Evolutionary conservation across 2,797 vertebrate species (phyloP).

Genomic region (Antrozous pallidus): DNA sequence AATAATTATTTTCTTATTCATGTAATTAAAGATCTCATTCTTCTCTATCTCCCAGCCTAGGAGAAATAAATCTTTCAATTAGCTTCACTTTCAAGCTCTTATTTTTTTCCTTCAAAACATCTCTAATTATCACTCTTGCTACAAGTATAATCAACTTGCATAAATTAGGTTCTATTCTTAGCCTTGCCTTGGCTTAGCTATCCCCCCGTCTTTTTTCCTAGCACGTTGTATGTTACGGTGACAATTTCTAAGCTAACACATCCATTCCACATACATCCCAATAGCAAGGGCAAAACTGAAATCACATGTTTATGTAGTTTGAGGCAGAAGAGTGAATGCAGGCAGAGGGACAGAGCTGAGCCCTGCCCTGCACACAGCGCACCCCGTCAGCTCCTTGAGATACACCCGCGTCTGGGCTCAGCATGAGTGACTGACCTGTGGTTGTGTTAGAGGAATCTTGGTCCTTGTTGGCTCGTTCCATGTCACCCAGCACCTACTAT

Average conservation of each 20-base stretch:
- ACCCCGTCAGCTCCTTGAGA: not conserved
- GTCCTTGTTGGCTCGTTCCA: not conserved
- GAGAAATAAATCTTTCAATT: slow-evolving; percentile 74
- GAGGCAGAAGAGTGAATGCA: not conserved
- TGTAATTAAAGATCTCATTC: slow-evolving; percentile 73
- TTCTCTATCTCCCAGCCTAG: slow-evolving; percentile 12
- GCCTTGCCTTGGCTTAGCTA: slow-evolving; percentile 38
- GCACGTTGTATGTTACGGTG: slow-evolving; percentile 66
- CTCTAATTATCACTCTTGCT: slow-evolving; percentile 79
- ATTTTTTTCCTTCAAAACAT: slow-evolving; percentile 67
- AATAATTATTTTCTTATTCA: slow-evolving; percentile 72
- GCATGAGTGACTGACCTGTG: rapidly evolving
- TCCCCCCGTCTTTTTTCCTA: slow-evolving; percentile 38
- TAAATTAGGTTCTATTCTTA: slow-evolving; percentile 78
- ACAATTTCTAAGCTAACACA: slow-evolving; percentile 66
- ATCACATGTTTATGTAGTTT: not conserved
- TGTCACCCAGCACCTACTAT: not conserved
- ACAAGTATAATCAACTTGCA: slow-evolving; percentile 75
- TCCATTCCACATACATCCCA: not conserved
- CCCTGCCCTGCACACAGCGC: rapidly evolving
- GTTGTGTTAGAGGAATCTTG: rapidly evolving
- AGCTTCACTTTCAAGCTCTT: slow-evolving; percentile 68
- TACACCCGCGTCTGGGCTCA: rapidly evolving
- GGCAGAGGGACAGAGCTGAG: not conserved
- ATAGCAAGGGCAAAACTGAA: not conserved